Evolutionary conservation across 1,140 invertebrate species (phyloP), one percentile per base, ranked within the genome.

Genomic region (Drosophila ogumai): DNA sequence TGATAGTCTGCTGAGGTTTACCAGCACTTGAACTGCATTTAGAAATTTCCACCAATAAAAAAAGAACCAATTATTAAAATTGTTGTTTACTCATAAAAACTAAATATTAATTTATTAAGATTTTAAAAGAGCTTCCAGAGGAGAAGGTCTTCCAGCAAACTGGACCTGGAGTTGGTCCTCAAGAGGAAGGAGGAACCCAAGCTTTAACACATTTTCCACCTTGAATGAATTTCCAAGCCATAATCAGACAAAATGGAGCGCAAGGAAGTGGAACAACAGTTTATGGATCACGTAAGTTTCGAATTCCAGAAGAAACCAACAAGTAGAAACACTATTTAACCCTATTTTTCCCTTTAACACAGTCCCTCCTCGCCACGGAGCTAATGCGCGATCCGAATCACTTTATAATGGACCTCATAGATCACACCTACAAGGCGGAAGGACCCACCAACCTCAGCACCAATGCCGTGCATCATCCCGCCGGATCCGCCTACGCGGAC

Each of bases 221-320:
- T 55, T 85, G 84, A 85, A 84, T 82, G 76, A 50, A 75, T 56
- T 72, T 54, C 32, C 3, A 12, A 58, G 41, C 59, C 40, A 68
- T 38, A 84, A 77, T 64, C 55, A 6, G 12, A 17, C 46, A 81
- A 75, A 78, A 84, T 91, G 82, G 80, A 90, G 65, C 90, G 86
- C 66, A 91, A 91, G 46, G 90, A 91, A 68, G 82, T 88, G 64
- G 90, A 91, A 49, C 85, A 79, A 46, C 78, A 81, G 66, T 92
- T 88, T 65, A 92, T 92, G 50, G 91, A 92, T 40, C 90, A 92
- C 60, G 91, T 91, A 74, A 88, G 77, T 73, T 7, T 5, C 8
- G 3, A 17, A 31, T 0, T 8, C 1, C 0, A 38, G 6, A 2
- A 1, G 19, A 32, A 15, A 1, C 0, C 6, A 8, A 3, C 3